phyloP scores from a whole-genome alignment of 2,888 invertebrate genomes.

The Plusia festucae region DNA sequence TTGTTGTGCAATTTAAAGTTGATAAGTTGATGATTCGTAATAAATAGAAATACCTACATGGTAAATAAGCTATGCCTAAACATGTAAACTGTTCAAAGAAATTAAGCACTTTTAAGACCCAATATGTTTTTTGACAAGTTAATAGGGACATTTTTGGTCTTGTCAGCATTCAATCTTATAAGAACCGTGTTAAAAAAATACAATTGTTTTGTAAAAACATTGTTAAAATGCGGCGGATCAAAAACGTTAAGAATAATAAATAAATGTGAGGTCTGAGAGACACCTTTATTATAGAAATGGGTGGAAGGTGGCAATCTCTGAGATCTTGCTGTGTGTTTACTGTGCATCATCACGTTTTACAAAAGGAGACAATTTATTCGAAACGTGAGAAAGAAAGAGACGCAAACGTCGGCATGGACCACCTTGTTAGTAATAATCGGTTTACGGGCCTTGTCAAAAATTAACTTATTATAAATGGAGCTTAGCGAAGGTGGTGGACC shows the following conservation, averaged over 20 bases:
- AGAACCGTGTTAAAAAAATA: slow-evolving; percentile 36
- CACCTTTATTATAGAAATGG: slow-evolving; percentile 72
- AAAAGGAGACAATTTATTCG: slow-evolving; percentile 73
- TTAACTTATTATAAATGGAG: slow-evolving; percentile 80
- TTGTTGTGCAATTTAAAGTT: not conserved
- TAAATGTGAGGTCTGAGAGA: slow-evolving; percentile 66
- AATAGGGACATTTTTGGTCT: slow-evolving; percentile 24
- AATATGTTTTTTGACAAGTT: slow-evolving; percentile 29
- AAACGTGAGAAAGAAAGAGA: slow-evolving; percentile 70
- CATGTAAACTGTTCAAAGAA: slow-evolving; percentile 8
- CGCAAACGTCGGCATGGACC: slow-evolving; percentile 69
- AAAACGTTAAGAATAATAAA: slow-evolving; percentile 67
- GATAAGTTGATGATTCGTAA: not conserved
- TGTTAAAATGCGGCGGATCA: slow-evolving; percentile 64
- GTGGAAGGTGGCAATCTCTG: slow-evolving; percentile 76
- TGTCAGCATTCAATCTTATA: slow-evolving; percentile 39
- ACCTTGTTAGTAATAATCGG: slow-evolving; percentile 87
- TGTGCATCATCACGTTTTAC: slow-evolving; percentile 75
- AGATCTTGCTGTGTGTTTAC: slow-evolving; percentile 69
- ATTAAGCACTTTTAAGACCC: slow-evolving; percentile 17
- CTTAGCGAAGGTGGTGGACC: slow-evolving; percentile 57
- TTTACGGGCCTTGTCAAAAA: slow-evolving; percentile 82
- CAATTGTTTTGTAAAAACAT: slow-evolving; percentile 57
- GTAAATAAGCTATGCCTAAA: not conserved
- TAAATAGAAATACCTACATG: not conserved